These are phyloP conservation scores for Sesia bembeciformis DNA, from an alignment of 2,888 invertebrate species.

Conservation along the genomic window DNA sequence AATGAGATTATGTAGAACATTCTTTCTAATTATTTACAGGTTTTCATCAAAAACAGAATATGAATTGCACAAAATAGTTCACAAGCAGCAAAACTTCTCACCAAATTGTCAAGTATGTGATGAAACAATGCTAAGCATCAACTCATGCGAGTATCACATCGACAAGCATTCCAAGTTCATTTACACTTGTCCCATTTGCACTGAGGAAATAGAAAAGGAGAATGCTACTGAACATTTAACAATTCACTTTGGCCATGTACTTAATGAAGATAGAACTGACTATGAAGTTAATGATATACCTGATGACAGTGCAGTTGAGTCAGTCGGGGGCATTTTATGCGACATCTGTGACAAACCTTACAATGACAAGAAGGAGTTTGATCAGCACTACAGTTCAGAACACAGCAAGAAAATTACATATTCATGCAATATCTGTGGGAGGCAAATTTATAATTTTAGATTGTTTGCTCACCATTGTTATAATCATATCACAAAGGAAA, in stretches of 20 bases:
- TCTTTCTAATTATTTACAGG: conserved; percentile 18
- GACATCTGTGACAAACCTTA: conserved; percentile 65
- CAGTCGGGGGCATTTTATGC: conserved; percentile 65
- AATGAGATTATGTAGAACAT: background rate
- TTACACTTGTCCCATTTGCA: conserved; percentile 55
- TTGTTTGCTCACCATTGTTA: conserved; percentile 73
- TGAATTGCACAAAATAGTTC: conserved; percentile 42
- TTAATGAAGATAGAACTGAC: conserved; percentile 12
- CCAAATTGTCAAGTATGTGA: conserved; percentile 44
- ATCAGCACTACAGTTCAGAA: conserved; percentile 60
- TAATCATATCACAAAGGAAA: conserved; percentile 55
- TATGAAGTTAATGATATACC: conserved; percentile 29
- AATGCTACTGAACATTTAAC: conserved; percentile 40
- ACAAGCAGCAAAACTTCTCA: conserved; percentile 31
- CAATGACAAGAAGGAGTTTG: conserved; percentile 65
- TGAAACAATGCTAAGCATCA: conserved; percentile 29
- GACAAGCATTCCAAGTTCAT: conserved; percentile 39
- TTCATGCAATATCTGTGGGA: conserved; percentile 73
- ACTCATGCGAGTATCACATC: conserved; percentile 45
- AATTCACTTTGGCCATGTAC: conserved; percentile 41
- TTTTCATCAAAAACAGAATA: conserved; percentile 47
- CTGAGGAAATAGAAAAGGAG: conserved; percentile 28
- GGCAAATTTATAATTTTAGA: conserved; percentile 68
- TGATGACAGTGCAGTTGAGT: conserved; percentile 53
- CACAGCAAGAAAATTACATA: conserved; percentile 59